These are phyloP conservation scores for Pseudomugil gertrudae DNA, from an alignment of 2,797 vertebrate species.

Conservation along the genomic window DNA sequence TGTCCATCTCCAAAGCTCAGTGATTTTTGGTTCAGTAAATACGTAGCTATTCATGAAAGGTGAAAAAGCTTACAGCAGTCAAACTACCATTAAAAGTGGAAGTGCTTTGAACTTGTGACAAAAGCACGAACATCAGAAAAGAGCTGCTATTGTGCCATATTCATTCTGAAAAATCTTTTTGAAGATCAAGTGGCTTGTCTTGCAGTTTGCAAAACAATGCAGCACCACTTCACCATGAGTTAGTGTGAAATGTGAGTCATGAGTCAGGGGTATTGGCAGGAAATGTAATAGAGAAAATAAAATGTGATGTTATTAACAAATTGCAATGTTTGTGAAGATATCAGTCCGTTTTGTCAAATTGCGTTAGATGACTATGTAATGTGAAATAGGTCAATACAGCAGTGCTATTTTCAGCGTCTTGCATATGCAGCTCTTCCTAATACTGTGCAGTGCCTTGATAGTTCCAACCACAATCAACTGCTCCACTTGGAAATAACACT, in stretches of 20 bases:
- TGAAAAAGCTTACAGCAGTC: conserved; percentile 9
- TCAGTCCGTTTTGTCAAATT: background rate
- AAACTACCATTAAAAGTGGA: conserved; percentile 1
- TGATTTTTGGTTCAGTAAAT: conserved; percentile 4
- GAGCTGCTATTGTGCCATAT: background rate
- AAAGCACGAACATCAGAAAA: background rate
- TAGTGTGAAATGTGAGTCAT: background rate
- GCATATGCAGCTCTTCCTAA: too few relatives aligned
- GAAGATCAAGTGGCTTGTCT: background rate
- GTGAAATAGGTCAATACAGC: too few relatives aligned
- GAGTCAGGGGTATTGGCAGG: background rate
- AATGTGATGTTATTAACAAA: background rate
- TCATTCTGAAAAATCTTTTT: background rate
- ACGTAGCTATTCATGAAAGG: too few relatives aligned
- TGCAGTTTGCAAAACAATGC: background rate
- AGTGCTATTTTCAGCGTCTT: too few relatives aligned
- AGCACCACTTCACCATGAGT: background rate
- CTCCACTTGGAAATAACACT: background rate
- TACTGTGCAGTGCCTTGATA: too few relatives aligned
- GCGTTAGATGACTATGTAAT: background rate
- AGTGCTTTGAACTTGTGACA: background rate
- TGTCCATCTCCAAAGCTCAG: conserved; percentile 9
- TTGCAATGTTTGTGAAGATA: background rate
- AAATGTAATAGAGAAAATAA: background rate
- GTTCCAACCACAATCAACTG: background rate